Conservation (phyloP, 2,113 vertebrate genomes). For the Aplodontia rufa region DNA sequence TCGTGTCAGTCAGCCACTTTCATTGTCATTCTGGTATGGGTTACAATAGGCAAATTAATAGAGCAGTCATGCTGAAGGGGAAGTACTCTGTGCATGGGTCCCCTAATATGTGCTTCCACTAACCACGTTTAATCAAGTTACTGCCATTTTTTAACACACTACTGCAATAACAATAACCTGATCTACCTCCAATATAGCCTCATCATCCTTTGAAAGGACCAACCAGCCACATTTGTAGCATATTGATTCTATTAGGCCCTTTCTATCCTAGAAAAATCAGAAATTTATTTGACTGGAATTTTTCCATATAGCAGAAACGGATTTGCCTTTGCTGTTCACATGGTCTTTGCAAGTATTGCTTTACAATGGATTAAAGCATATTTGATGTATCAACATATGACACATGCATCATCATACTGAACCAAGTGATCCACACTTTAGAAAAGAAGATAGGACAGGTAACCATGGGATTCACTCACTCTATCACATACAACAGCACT, state of each 20-base stretch:
- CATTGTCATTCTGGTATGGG: neutral
- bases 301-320: neutral
- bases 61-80: neutral
- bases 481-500: neutral
- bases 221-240: neutral
- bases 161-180: neutral
- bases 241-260: neutral
- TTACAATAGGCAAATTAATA: neutral
- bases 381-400: neutral
- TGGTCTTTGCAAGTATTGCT: neutral
- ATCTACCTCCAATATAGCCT: neutral
- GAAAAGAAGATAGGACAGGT: neutral
- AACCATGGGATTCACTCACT: neutral
- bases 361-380: neutral
- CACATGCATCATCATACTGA: neutral
- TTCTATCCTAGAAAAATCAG: neutral
- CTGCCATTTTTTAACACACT: neutral
- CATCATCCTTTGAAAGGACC: neutral
- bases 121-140: neutral
- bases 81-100: neutral
- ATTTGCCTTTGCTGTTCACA: neutral
- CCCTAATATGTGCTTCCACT: neutral
- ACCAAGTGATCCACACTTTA: neutral
- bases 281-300: neutral
- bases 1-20: neutral